Conservation (phyloP, 2,888 invertebrate genomes). For the Latrodectus elegans region DNA sequence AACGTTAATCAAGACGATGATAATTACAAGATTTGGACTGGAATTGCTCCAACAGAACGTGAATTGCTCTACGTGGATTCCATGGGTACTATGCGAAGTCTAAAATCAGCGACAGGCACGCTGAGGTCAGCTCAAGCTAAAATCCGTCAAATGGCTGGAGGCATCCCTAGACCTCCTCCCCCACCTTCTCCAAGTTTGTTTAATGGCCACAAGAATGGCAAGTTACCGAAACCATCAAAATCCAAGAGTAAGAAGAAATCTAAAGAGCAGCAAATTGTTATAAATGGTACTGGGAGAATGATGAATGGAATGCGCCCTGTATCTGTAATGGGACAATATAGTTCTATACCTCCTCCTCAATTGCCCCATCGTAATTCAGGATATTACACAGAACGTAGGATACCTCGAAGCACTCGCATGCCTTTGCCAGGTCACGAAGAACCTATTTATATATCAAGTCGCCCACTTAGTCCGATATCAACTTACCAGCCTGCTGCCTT, state of each 20-base stretch:
- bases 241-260: conserved; percentile 63
- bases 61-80: conserved; percentile 76
- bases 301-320: conserved; percentile 61
- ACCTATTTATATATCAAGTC: conserved; percentile 71
- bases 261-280: conserved; percentile 56
- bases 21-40: conserved; percentile 95
- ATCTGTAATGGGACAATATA: conserved; percentile 57
- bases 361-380: conserved; percentile 52
- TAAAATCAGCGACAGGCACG: conserved; percentile 72
- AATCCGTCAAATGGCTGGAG: conserved; percentile 85
- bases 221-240: conserved; percentile 44
- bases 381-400: conserved; percentile 65
- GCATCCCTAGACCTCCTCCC: conserved; percentile 82
- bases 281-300: conserved; percentile 53
- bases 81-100: conserved; percentile 75
- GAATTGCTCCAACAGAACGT: conserved; percentile 75
- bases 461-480: conserved; percentile 78
- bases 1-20: conserved; percentile 79
- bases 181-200: conserved; percentile 72
- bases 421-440: conserved; percentile 70
- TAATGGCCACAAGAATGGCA: conserved; percentile 51
- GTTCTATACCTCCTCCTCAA: conserved; percentile 63
- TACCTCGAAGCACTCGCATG: conserved; percentile 63
- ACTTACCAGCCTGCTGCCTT: conserved; percentile 80
- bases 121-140: conserved; percentile 55